These are phyloP conservation scores for Xiphorhynchus erythropygius DNA, from an alignment of 2,797 vertebrate species.

Conservation along the genomic window DNA sequence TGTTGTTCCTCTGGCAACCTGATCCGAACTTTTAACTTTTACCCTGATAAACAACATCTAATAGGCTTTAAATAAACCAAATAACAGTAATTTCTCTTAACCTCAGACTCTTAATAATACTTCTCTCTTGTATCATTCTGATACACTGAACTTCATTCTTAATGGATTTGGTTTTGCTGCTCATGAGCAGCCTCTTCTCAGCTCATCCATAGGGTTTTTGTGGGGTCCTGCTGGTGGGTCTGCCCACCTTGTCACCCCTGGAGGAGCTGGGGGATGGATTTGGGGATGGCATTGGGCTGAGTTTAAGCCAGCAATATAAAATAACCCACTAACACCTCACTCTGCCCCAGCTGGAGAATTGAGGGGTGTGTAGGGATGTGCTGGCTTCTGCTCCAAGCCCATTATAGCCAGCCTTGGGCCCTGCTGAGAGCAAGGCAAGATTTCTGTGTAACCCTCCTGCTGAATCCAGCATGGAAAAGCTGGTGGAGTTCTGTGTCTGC, in stretches of 20 bases:
- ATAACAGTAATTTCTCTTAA: constrained; percentile 13
- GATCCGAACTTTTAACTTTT: not conserved
- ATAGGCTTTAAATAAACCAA: constrained; percentile 1
- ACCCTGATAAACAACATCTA: not conserved
- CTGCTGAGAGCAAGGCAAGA: rapidly evolving
- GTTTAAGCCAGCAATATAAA: not conserved
- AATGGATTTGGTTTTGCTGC: not conserved
- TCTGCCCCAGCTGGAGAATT: not conserved
- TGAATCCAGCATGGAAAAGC: not conserved
- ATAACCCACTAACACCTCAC: not conserved
- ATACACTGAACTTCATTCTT: not conserved
- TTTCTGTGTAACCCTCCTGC: not conserved
- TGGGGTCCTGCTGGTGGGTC: not conserved
- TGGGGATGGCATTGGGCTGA: not conserved
- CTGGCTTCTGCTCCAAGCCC: not conserved
- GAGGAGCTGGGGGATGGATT: not conserved
- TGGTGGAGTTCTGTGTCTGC: not conserved
- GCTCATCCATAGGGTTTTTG: rapidly evolving
- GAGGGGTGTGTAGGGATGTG: not conserved
- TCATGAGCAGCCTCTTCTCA: not conserved
- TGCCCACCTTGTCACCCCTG: not conserved
- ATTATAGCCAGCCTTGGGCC: not conserved
- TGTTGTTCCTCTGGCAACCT: not conserved
- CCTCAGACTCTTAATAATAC: not conserved
- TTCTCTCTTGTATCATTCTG: not conserved